A percentile compares a stretch with the other conserved stretches of the same genome.
Conservation (phyloP, 2,888 invertebrate species). For the Apodemia mormo region DNA sequence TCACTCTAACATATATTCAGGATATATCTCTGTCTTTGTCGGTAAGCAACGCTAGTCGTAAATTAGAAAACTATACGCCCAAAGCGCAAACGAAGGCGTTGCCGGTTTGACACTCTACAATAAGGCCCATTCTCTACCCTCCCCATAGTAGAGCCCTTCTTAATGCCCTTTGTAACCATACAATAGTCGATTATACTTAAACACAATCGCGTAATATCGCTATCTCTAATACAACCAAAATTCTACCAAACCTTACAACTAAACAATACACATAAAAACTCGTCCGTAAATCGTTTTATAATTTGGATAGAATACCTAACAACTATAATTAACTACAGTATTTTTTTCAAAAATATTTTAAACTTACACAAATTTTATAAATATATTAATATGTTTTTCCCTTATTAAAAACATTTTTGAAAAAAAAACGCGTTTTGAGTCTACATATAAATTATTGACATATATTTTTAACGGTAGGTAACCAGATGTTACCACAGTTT, state of each 20-base stretch:
- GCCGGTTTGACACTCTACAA: conserved; percentile 41
- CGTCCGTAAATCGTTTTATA: no score
- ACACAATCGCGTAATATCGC: conserved; percentile 35
- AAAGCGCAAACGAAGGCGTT: conserved; percentile 46
- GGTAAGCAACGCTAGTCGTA: conserved; percentile 25
- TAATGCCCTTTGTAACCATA: conserved; percentile 52
- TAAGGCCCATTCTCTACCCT: conserved; percentile 48
- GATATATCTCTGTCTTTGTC: conserved; percentile 35
- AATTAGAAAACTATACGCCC: conserved; percentile 45
- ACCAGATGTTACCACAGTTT: no score
- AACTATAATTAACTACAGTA: no score
- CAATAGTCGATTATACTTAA: conserved; percentile 49
- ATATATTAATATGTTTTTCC: no score
- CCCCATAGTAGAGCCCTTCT: conserved; percentile 52
- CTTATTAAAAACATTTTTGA: no score
- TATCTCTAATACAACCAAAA: conserved; percentile 17
- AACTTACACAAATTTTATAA: no score
- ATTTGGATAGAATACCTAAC: no score
- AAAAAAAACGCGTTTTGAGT: no score
- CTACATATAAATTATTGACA: no score
- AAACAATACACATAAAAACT: conserved; percentile 1
- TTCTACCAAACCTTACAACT: conserved; percentile 14
- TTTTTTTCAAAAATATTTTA: no score
- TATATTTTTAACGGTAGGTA: no score
- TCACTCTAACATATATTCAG: conserved; percentile 30